phyloP scores from a whole-genome alignment of 1,140 invertebrate genomes.

The Drosophila truncata region DNA sequence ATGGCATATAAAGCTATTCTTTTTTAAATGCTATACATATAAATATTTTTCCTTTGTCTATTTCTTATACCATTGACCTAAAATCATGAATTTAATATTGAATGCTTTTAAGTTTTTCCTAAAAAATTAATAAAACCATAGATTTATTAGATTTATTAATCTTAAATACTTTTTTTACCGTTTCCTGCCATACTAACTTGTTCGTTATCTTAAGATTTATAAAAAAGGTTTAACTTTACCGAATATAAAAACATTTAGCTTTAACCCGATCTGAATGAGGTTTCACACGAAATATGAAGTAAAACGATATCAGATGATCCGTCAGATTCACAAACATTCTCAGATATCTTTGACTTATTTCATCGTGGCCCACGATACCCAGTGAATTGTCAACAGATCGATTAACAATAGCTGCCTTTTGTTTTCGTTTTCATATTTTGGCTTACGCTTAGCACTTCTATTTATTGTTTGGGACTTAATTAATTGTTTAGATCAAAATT shows the following conservation, averaged over 20 bases:
- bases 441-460: slow-evolving; percentile 61
- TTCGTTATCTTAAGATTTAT: neutral
- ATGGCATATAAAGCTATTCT: no score
- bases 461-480: slow-evolving; percentile 67
- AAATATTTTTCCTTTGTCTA: neutral
- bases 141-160: neutral
- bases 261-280: neutral
- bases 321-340: neutral
- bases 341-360: neutral
- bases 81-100: neutral
- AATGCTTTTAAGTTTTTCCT: neutral
- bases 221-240: neutral
- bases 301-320: neutral
- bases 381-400: slow-evolving; percentile 19
- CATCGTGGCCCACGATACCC: neutral
- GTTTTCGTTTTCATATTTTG: slow-evolving; percentile 29
- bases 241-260: neutral
- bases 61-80: neutral
- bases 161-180: neutral
- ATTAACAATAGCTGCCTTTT: slow-evolving; percentile 24
- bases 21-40: no score
- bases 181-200: no score
- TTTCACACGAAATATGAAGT: neutral
- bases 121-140: neutral
- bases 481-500: slow-evolving; percentile 76